Evolutionary conservation across 2,113 vertebrate species (phyloP), one percentile per base, ranked within the genome.

Genomic region (Bubo scandiacus): DNA sequence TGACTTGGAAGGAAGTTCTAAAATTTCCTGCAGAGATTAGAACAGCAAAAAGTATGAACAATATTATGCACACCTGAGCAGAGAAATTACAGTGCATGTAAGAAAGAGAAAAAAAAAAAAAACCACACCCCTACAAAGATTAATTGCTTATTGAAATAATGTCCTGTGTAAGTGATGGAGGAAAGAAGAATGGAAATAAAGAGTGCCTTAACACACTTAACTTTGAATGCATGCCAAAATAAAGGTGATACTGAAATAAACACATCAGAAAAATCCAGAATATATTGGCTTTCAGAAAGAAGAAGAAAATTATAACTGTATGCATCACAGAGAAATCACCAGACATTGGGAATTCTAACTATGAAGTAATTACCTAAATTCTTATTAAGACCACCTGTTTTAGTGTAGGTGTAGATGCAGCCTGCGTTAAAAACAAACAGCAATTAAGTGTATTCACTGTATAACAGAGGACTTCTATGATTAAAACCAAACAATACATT

Each of bases 101-200:
- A 1, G n/a, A 66, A 86, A 55, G 17, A 52, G 10, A 21, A n/a
- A 42, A 30, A 26, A 30, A 45, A 51, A 2, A 26, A 30, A 45
- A 51, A 2, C 0, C 3, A 27, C 6, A 52, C 2, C 1, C 1
- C 0, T 68, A 21, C 21, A 27, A 77, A 52, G 10, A 82, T 57
- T 68, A 72, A 59, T 42, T 42, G 20, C 1, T 59, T 67, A 63
- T 59, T 91, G n/a, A 86, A 84, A 45, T 72, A 55, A 51, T n/a
- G 42, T 73, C 38, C 2, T 51, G 6, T 54, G 38, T 70, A 86
- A 78, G 14, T 70, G 54, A 66, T 54, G 26, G 36, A 86, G 18
- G 10, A 62, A 86, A 66, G 45, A 57, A 78, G 1, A 63, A 47
- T 36, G 25, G 10, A 88, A 89, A 78, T 36, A 52, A 51, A 61